A percentile compares a stretch with the other conserved stretches of the same genome.
These are phyloP conservation scores for Steatocranus sp. DNA, from an alignment of 2,797 vertebrate species.

Conservation along the genomic window DNA sequence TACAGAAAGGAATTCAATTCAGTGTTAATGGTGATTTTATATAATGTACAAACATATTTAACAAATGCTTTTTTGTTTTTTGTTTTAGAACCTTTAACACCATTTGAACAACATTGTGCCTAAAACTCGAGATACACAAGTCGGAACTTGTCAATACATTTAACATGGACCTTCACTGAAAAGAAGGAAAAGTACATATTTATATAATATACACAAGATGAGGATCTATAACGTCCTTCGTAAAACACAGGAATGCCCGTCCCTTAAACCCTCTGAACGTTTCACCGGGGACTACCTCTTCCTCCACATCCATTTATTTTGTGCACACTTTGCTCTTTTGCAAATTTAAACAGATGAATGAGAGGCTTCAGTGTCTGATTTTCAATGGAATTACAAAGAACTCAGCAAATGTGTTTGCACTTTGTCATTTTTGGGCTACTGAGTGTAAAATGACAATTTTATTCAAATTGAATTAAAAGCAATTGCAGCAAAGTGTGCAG, in stretches of 20 bases:
- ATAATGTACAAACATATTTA: constrained; percentile 79
- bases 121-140: constrained; percentile 72
- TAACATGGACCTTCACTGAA: constrained; percentile 70
- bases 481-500: background rate
- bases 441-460: background rate
- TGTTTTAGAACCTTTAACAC: constrained; percentile 42
- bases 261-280: constrained; percentile 35
- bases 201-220: constrained; percentile 68
- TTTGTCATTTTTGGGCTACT: background rate
- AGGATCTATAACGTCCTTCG: constrained; percentile 68
- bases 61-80: constrained; percentile 52
- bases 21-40: constrained; percentile 77
- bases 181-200: constrained; percentile 71
- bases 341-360: background rate
- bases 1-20: constrained; percentile 71
- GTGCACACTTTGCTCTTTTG: background rate
- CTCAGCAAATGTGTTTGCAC: background rate
- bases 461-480: background rate
- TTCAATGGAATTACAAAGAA: background rate
- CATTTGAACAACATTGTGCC: constrained; percentile 72
- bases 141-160: constrained; percentile 65
- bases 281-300: background rate
- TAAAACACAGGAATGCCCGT: constrained; percentile 69
- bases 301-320: background rate
- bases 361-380: background rate